Evolutionary conservation across 2,888 invertebrate species (phyloP), one percentile per base, ranked within the genome.

Genomic region (Ariolimax columbianus): DNA sequence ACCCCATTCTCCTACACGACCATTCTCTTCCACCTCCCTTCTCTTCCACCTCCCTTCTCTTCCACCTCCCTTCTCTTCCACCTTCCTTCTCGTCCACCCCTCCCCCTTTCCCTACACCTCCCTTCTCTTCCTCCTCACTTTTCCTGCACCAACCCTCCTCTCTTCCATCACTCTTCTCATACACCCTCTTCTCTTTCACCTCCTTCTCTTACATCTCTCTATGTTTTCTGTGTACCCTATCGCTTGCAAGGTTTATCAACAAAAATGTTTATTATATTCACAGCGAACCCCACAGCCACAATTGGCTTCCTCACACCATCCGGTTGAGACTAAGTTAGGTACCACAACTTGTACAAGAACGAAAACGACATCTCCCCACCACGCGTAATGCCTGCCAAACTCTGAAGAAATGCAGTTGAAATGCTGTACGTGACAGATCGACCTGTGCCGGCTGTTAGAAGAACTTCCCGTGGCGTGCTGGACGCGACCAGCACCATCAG

Each of bases 381-480:
- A 55, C 55, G 3, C 55, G n/a, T n/a, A n/a, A n/a, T n/a, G n/a
- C n/a, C n/a, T n/a, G 23, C 55, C 6, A 55, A 19, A 23, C 23
- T 7, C 17, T 11, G 6, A 23, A 55, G 55, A 55, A 55, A 23
- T 14, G 19, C 17, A 55, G 14, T 14, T 47, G 9, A 47, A 47
- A 47, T 47, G 47, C 14, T 63, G 23, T 63, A 1, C n/a, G n/a
- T 40, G 1, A 33, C 78, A 63, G 78, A 78, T 4, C 78, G 78
- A 2, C 78, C 78, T 2, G 78, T 63, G 0, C 78, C 78, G n/a
- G 63, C 63, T 19, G n/a, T n/a, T n/a, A 78, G 78, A 78, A 59
- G 63, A 38, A 38, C 14, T 40, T n/a, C 40, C 6, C 78, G 9
- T n/a, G 40, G 11, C 17, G n/a, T 40, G 40, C 78, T 33, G 26